Conservation (phyloP, 2,797 vertebrate genomes). For the Esox lucius region DNA sequence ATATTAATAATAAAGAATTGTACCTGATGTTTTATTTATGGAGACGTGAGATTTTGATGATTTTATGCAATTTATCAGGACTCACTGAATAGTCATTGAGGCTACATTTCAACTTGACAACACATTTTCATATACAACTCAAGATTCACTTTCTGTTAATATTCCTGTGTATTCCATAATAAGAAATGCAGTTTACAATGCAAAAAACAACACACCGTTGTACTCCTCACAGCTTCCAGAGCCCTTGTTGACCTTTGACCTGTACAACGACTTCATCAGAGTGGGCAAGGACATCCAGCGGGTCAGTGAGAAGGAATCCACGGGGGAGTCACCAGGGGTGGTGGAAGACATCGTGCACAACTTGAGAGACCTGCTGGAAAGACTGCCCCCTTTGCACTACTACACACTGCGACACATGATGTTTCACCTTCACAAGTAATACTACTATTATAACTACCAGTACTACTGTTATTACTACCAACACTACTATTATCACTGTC, state of each 20-base stretch:
- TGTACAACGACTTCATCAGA: conserved; percentile 81
- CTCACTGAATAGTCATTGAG: too few relatives aligned
- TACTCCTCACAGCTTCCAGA: conserved; percentile 81
- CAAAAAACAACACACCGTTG: not conserved
- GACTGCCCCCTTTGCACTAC: conserved; percentile 79
- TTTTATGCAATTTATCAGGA: too few relatives aligned
- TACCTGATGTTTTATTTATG: too few relatives aligned
- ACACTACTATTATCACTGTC: too few relatives aligned
- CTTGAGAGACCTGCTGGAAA: conserved; percentile 64
- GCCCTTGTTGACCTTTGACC: conserved; percentile 83
- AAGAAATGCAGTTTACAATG: too few relatives aligned
- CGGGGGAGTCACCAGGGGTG: conserved; percentile 54
- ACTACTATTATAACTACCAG: not conserved
- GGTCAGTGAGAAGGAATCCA: conserved; percentile 57
- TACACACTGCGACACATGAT: conserved; percentile 83
- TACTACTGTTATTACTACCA: not conserved
- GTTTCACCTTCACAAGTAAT: conserved; percentile 83
- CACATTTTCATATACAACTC: too few relatives aligned
- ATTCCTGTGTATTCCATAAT: too few relatives aligned
- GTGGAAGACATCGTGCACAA: conserved; percentile 46
- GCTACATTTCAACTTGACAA: too few relatives aligned
- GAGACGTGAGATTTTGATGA: too few relatives aligned
- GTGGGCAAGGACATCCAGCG: conserved; percentile 81
- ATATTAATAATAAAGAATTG: too few relatives aligned
- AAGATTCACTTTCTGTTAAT: too few relatives aligned